phyloP scores from a whole-genome alignment of 2,113 vertebrate species.

The Platysternon megacephalum region DNA sequence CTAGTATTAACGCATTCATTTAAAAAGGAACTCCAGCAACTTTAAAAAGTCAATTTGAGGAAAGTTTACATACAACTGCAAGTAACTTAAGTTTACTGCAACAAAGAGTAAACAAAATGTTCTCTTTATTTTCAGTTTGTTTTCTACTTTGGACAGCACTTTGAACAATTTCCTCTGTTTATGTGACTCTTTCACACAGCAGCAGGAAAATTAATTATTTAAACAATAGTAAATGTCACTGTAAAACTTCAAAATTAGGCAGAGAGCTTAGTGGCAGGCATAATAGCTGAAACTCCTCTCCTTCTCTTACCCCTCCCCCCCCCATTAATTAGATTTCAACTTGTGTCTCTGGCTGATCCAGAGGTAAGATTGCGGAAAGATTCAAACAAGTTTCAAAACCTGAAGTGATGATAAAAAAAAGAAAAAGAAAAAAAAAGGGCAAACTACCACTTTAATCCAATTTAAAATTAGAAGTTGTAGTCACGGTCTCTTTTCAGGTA shows the following conservation, averaged over 20 bases:
- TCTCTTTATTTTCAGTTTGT: not conserved
- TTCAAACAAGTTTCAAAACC: not conserved
- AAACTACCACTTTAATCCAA: too few species aligned
- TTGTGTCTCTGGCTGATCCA: not conserved
- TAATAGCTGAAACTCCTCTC: not conserved
- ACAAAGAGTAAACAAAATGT: not conserved
- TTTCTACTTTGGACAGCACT: not conserved
- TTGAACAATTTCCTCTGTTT: not conserved
- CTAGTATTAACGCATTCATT: not conserved
- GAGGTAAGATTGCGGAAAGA: not conserved
- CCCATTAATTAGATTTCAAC: not conserved
- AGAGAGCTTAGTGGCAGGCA: not conserved
- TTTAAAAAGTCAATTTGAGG: not conserved
- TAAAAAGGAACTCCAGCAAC: not conserved
- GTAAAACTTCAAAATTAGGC: not conserved
- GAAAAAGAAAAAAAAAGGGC: too few species aligned
- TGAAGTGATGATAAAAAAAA: too few species aligned
- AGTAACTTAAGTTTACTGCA: not conserved
- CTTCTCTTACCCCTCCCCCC: too few species aligned
- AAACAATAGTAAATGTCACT: not conserved
- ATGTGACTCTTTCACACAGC: not conserved
- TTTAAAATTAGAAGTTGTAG: too few species aligned
- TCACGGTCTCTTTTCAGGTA: not conserved
- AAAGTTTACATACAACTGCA: not conserved
- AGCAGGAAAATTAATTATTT: not conserved